Base-by-base conservation (phyloP, 2,113 vertebrate genomes). In the Embiotoca jacksoni region DNA sequence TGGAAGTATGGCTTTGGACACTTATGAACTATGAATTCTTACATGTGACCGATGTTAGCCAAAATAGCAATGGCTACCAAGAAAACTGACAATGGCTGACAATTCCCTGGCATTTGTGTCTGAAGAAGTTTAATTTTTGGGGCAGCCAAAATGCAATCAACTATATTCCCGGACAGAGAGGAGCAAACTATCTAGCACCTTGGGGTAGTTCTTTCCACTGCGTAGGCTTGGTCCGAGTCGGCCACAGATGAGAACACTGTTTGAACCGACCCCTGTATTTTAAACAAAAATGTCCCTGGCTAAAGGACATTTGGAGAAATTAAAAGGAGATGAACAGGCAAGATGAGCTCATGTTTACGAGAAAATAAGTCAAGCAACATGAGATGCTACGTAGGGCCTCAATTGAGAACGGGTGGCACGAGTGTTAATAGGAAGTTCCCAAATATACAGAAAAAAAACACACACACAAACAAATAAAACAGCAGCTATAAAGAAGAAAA, bases 141-240 rank as follows among this genome's bases (percentile, higher is more conserved):
- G 61, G 11, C 39, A 50, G 81, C 90, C 88, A 86, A 78, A 91
- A 83, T 75, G 85, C 89, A 94, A 91, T 93, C 91, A 91, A 70
- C 67, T 62, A 72, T 47, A 47, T 55, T 85, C 68, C 46, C 23
- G 46, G 74, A 69, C 47, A 72, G 63, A 85, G 44, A 39, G 14
- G 62, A 66, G 47, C 16, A 7, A 61, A 68, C 44, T 36, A 60
- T 69, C 16, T 6, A 64, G 66, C 56, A 74, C 80, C 36, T 53
- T 61, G 11, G 62, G 49, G 41, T 32, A 52, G 35, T 37, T 76
- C 5, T 86, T 84, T 86, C 75, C 72, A 86, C 58, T 85, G 62
- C 49, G n/a, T 14, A 75, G 41, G 32, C 7, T 14, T 58, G 49
- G 50, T 74, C 15, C n/a, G 3, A 6, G 59, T 5, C 72, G 58